Evolutionary conservation across 2,888 invertebrate species (phyloP), one percentile per base, ranked within the genome.

Genomic region (Myathropa florea): DNA sequence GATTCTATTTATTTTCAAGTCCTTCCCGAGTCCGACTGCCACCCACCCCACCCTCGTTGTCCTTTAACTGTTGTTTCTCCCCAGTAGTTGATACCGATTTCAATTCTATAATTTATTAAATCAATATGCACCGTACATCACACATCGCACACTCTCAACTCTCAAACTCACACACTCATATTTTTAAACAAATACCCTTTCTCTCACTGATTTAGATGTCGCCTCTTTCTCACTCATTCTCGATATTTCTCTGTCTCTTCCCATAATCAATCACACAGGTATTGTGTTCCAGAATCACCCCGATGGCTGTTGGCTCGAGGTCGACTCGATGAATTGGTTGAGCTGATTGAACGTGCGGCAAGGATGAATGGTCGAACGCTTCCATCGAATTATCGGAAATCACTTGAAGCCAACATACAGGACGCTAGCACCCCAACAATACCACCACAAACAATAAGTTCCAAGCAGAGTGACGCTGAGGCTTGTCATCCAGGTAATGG

Each of bases 261-360:
- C 60, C 39, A 60, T 83, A 83, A 86, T 86, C 82, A 79, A 86
- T 83, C 86, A 83, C 88, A 82, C 91, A 96, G 96, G 95, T 95
- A 95, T 93, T 93, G 96, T 73, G 91, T 96, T 76, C 96, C 96
- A 6, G 96, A 96, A 93, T 96, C 96, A 1, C 96, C 96, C 4
- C 93, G 96, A 90, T 96, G 96, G 96, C 92, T 96, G 21, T 92
- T 96, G 59, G 95, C 95, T 21, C 94, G 95, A 93, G 96, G 96
- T 14, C 94, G 94, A 85, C 94, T 94, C 12, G 94, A 95, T 88
- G 95, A 96, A 93, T 94, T 96, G 0, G 94, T 94, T 91, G 92
- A 90, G 12, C 94, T 96, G 71, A 92, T 96, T 73, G 94, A 95
- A 90, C 94, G 93, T 89, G 96, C 96, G 2, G 95, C 96, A 1